phyloP scores from a whole-genome alignment of 2,113 vertebrate species.

The Seriola quinqueradiata region DNA sequence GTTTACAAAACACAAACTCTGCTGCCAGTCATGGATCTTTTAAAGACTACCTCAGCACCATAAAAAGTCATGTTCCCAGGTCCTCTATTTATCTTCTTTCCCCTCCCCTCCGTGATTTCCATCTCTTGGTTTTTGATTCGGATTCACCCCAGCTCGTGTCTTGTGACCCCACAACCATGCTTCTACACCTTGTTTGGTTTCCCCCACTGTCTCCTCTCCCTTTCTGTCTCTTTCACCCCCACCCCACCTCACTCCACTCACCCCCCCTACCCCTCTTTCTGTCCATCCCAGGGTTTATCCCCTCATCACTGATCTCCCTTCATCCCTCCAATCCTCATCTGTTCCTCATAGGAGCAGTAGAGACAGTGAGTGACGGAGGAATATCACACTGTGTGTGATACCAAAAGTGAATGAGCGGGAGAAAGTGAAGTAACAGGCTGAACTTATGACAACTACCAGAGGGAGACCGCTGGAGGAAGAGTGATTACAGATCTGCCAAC shows the following conservation, averaged over 20 bases:
- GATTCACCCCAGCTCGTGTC: constrained; percentile 64
- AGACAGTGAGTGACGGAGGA: constrained; percentile 66
- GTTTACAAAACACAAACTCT: constrained; percentile 77
- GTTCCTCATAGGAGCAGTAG: constrained; percentile 77
- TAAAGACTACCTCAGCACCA: constrained; percentile 67
- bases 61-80: constrained; percentile 79
- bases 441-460: constrained; percentile 53
- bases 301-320: constrained; percentile 86
- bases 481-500: constrained; percentile 36
- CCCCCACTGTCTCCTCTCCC: constrained; percentile 59
- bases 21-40: constrained; percentile 62
- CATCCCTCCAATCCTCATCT: constrained; percentile 87
- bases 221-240: constrained; percentile 73
- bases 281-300: constrained; percentile 84
- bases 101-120: constrained; percentile 75
- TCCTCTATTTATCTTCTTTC: constrained; percentile 65
- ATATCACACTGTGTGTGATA: constrained; percentile 59
- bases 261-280: constrained; percentile 66
- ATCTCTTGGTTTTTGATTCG: constrained; percentile 60
- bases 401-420: constrained; percentile 71
- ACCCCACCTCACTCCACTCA: constrained; percentile 3
- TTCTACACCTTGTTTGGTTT: constrained; percentile 76
- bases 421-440: constrained; percentile 45
- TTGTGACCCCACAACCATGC: constrained; percentile 68
- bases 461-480: constrained; percentile 42